These are phyloP conservation scores for Nixonia krombeini DNA, from an alignment of 1,140 invertebrate species.

Conservation along the genomic window DNA sequence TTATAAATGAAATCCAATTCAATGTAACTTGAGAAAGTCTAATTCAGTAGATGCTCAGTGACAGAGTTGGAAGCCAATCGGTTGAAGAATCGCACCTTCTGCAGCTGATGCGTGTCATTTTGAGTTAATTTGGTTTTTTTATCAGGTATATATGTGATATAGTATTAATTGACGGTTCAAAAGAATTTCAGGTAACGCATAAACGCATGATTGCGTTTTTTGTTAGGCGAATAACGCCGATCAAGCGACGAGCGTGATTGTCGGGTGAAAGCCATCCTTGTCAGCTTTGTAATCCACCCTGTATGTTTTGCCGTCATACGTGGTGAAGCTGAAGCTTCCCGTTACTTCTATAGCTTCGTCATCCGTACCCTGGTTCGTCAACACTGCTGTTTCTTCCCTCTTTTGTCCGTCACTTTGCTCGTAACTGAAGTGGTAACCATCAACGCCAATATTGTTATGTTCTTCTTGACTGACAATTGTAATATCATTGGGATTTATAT, in stretches of 20 bases:
- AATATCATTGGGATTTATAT: slow-evolving; percentile 58
- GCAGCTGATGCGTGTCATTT: too few species aligned
- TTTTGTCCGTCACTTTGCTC: slow-evolving; percentile 69
- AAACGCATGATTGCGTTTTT: too few species aligned
- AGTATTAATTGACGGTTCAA: too few species aligned
- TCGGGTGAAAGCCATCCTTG: slow-evolving; percentile 65
- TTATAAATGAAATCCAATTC: too few species aligned
- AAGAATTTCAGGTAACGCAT: too few species aligned
- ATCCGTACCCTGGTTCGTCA: slow-evolving; percentile 65
- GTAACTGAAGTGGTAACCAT: slow-evolving; percentile 68
- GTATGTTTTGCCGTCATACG: slow-evolving; percentile 66
- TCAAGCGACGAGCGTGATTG: slow-evolving; percentile 59
- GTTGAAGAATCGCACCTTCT: too few species aligned
- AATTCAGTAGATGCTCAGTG: too few species aligned
- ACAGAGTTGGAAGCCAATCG: too few species aligned
- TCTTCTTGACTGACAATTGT: slow-evolving; percentile 67
- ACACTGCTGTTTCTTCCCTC: slow-evolving; percentile 66
- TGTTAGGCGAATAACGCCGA: background rate
- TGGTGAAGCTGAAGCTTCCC: slow-evolving; percentile 64
- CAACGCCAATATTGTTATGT: slow-evolving; percentile 67
- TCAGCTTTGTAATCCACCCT: slow-evolving; percentile 67
- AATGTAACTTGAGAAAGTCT: too few species aligned
- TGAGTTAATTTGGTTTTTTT: too few species aligned
- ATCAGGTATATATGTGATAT: too few species aligned
- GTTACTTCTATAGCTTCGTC: slow-evolving; percentile 63